Percentiles rank a stretch among this genome's conserved stretches.
phyloP scores from a whole-genome alignment of 2,797 vertebrate genomes.

The Cetoscarus ocellatus region DNA sequence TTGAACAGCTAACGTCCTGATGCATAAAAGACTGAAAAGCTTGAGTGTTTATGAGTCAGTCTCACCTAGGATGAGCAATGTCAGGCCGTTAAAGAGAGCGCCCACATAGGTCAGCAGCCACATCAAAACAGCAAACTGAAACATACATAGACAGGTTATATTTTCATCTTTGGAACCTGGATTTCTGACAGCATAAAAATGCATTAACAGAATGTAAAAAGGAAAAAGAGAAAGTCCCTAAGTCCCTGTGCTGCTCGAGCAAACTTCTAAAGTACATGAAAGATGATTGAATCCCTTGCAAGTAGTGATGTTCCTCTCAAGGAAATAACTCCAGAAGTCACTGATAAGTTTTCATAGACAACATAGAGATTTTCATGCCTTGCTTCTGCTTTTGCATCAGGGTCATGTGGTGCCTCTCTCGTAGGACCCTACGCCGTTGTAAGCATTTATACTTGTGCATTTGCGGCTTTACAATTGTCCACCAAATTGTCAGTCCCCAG shows the following conservation, averaged over 20 bases:
- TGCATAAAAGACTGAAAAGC: background rate
- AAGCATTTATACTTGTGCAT: too few relatives aligned
- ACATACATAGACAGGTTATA: conserved; percentile 9
- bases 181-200: background rate
- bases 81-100: conserved; percentile 99
- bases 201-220: background rate
- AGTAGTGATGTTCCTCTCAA: too few relatives aligned
- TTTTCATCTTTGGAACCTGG: background rate
- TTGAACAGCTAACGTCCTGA: background rate
- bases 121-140: conserved; percentile 98
- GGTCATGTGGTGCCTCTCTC: too few relatives aligned
- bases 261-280: background rate
- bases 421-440: too few relatives aligned
- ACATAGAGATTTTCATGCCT: too few relatives aligned
- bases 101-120: conserved; percentile 99
- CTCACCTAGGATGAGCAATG: conserved; percentile 98
- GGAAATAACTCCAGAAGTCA: too few relatives aligned
- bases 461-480: too few relatives aligned
- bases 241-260: background rate
- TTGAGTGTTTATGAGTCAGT: conserved; percentile 18
- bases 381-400: too few relatives aligned
- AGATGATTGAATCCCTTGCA: background rate
- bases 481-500: too few relatives aligned
- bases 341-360: too few relatives aligned
- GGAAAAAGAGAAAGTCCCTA: background rate